Evolutionary conservation across 1,140 invertebrate species (phyloP).

Genomic region (Drosophila biarmipes): DNA sequence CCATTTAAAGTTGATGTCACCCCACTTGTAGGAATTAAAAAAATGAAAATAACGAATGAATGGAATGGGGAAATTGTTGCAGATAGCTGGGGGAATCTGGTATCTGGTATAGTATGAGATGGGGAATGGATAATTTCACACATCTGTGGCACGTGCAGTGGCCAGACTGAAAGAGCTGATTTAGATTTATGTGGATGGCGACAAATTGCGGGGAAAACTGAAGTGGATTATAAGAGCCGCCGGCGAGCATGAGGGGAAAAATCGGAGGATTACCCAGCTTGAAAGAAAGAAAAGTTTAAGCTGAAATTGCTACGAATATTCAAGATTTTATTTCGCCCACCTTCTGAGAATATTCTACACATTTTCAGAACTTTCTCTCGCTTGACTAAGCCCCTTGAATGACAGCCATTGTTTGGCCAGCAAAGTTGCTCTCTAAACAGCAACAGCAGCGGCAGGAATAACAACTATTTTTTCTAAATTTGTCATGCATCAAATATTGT

Average conservation of each 20-base stretch:
- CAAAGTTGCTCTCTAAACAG: slow-evolving; percentile 20
- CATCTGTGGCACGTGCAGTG: slow-evolving; percentile 48
- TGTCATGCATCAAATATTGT: slow-evolving; percentile 68
- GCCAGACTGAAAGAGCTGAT: slow-evolving; percentile 41
- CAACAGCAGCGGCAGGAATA: slow-evolving; percentile 4
- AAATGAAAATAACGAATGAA: slow-evolving; percentile 1
- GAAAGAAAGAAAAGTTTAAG: neutral
- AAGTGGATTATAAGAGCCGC: slow-evolving; percentile 26
- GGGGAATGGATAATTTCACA: slow-evolving; percentile 7
- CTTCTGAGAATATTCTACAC: slow-evolving; percentile 19
- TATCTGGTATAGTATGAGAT: neutral
- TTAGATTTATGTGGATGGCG: slow-evolving; percentile 60
- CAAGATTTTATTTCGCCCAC: neutral
- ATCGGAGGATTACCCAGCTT: slow-evolving; percentile 5
- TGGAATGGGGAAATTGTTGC: slow-evolving; percentile 14
- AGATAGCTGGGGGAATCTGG: slow-evolving; percentile 3
- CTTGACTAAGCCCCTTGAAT: slow-evolving; percentile 23
- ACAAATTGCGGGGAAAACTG: slow-evolving; percentile 29
- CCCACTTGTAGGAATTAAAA: slow-evolving; percentile 45
- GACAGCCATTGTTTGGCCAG: slow-evolving; percentile 27
- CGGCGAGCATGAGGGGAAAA: neutral
- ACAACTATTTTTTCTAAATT: slow-evolving; percentile 50
- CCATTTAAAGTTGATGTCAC: slow-evolving; percentile 27
- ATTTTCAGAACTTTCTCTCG: slow-evolving; percentile 22
- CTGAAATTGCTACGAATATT: neutral